These are phyloP conservation scores for Drepana arcuata DNA, from an alignment of 1,140 invertebrate genomes.

Conservation along the genomic window DNA sequence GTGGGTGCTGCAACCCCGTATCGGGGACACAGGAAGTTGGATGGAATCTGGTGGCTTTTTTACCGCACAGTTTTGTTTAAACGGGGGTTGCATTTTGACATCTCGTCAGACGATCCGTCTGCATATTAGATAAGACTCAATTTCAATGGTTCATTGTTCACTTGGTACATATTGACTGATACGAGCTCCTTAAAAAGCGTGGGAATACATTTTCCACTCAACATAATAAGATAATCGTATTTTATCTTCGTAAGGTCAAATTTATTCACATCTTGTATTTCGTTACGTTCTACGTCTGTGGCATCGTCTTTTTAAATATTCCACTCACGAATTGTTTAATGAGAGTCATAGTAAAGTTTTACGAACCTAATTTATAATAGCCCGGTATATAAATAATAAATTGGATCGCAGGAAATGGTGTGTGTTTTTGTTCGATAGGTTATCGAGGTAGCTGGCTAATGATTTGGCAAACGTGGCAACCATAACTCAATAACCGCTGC, in stretches of 20 bases:
- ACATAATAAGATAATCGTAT: no score
- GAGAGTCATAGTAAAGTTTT: conserved; percentile 25
- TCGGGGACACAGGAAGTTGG: conserved; percentile 58
- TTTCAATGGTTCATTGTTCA: conserved; percentile 53
- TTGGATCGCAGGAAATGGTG: conserved; percentile 42
- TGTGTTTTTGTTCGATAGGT: conserved; percentile 27
- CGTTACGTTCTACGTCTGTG: no score
- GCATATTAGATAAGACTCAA: conserved; percentile 32
- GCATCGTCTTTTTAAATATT: conserved; percentile 18
- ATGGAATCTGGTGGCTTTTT: conserved; percentile 65
- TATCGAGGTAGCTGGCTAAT: conserved; percentile 31
- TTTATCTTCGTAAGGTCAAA: no score
- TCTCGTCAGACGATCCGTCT: conserved; percentile 42
- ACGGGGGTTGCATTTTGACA: conserved; percentile 48
- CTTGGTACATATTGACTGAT: no score
- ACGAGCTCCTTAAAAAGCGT: no score
- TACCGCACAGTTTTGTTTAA: conserved; percentile 47
- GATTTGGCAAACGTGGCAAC: conserved; percentile 41
- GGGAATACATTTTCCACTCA: no score
- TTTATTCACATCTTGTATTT: no score
- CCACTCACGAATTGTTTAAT: conserved; percentile 21
- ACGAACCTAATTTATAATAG: conserved; percentile 32
- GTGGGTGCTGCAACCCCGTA: conserved; percentile 42
- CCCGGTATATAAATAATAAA: conserved; percentile 31
- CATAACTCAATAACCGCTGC: conserved; percentile 50